phyloP scores from a whole-genome alignment of 2,113 vertebrate genomes.

The Galbula dea region DNA sequence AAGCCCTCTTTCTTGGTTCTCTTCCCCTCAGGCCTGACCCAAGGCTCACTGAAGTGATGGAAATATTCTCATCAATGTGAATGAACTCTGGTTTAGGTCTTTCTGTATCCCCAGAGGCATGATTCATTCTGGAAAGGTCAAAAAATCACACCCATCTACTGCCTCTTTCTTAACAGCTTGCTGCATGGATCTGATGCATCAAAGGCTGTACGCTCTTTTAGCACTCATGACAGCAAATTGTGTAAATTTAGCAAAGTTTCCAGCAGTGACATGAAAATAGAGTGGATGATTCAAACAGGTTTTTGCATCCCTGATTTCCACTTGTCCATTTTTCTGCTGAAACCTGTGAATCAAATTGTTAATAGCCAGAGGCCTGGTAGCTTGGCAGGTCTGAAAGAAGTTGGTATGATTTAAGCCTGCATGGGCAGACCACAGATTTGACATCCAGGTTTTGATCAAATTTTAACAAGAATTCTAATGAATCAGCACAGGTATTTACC shows the following conservation, averaged over 20 bases:
- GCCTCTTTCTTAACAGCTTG: conserved; percentile 39
- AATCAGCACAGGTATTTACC: conserved; percentile 38
- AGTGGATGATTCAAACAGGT: not conserved
- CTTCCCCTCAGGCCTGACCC: not conserved
- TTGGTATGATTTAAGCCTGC: conserved; percentile 18
- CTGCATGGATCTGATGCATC: not conserved
- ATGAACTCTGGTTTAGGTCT: not conserved
- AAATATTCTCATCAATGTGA: not conserved
- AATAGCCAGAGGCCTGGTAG: conserved; percentile 23
- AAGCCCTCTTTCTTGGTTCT: not conserved
- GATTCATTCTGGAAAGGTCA: conserved; percentile 23
- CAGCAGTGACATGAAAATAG: not conserved
- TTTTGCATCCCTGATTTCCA: conserved; percentile 19
- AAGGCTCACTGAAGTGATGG: not conserved
- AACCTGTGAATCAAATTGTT: conserved; percentile 10
- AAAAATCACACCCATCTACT: conserved; percentile 4
- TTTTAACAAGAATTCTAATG: conserved; percentile 46
- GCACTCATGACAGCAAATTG: conserved; percentile 29
- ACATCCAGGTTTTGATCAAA: conserved; percentile 39
- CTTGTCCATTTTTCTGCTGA: conserved; percentile 35
- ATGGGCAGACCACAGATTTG: conserved; percentile 20
- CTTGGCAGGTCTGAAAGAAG: conserved; percentile 28
- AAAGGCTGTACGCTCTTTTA: conserved; percentile 17
- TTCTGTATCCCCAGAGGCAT: not conserved
- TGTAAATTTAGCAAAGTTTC: conserved; percentile 42